phyloP scores from a whole-genome alignment of 2,797 vertebrate genomes.

The Paguma larvata region DNA sequence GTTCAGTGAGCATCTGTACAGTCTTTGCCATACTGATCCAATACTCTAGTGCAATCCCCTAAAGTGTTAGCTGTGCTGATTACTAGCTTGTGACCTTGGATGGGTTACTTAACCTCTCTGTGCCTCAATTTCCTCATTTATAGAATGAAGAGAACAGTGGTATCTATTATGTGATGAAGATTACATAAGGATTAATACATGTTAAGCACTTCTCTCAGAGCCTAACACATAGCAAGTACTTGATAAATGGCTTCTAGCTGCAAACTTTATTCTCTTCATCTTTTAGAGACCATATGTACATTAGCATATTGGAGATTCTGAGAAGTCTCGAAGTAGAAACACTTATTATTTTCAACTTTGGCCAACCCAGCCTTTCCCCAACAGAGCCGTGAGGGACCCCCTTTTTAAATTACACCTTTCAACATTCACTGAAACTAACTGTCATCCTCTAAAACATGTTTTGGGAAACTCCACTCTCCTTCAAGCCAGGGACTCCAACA shows the following conservation, averaged over 20 bases:
- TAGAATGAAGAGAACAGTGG: not conserved
- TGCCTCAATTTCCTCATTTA: not conserved
- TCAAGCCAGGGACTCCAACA: not conserved
- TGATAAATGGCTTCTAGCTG: not conserved
- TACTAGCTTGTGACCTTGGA: not conserved
- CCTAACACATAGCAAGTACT: not conserved
- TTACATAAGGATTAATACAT: not conserved
- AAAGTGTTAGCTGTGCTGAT: not conserved
- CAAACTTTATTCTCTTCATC: not conserved
- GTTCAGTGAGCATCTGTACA: not conserved
- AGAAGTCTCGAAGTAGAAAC: not conserved
- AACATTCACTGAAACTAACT: not conserved
- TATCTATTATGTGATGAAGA: not conserved
- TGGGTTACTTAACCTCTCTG: not conserved
- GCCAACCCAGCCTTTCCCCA: conserved; percentile 15
- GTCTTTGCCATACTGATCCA: not conserved
- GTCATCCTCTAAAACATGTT: not conserved
- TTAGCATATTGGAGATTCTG: not conserved
- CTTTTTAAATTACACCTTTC: not conserved
- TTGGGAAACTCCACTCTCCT: conserved; percentile 4
- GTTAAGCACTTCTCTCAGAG: conserved; percentile 24
- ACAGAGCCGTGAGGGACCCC: not conserved
- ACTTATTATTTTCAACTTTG: not conserved
- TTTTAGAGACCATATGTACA: not conserved
- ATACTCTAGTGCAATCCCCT: not conserved